These are phyloP conservation scores for Cotesia congregata DNA, from an alignment of 2,888 invertebrate genomes.

Conservation along the genomic window DNA sequence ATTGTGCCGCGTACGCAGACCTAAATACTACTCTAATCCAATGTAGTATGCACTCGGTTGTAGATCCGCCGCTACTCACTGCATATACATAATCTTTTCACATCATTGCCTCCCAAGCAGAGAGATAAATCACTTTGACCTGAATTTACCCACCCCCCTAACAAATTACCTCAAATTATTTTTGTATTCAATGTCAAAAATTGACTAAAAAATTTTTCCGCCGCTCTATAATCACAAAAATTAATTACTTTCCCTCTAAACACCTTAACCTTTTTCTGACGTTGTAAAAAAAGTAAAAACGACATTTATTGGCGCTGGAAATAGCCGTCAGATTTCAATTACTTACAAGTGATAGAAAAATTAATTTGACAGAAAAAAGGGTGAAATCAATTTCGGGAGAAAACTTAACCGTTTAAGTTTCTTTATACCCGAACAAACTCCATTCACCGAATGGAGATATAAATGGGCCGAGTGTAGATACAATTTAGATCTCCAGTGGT, in stretches of 20 bases:
- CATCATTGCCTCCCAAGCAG: conserved; percentile 15
- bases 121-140: conserved; percentile 8
- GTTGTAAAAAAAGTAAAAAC: too few species aligned
- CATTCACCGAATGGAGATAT: background rate
- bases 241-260: too few species aligned
- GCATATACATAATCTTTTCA: conserved; percentile 27
- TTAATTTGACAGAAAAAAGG: background rate
- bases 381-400: background rate
- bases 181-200: background rate
- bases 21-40: conserved; percentile 28
- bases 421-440: background rate
- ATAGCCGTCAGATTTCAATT: background rate
- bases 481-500: conserved; percentile 11
- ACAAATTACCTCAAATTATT: background rate
- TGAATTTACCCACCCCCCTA: background rate
- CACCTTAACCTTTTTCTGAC: too few species aligned
- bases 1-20: conserved; percentile 63
- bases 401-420: background rate
- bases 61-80: conserved; percentile 14
- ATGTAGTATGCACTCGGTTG: conserved; percentile 10
- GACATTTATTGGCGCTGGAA: background rate
- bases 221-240: too few species aligned
- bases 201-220: too few species aligned
- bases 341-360: background rate
- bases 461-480: background rate